Percentiles rank a stretch among this genome's conserved stretches.
Conservation (phyloP, 2,888 invertebrate genomes). For the Sinhomidia bicolor region DNA sequence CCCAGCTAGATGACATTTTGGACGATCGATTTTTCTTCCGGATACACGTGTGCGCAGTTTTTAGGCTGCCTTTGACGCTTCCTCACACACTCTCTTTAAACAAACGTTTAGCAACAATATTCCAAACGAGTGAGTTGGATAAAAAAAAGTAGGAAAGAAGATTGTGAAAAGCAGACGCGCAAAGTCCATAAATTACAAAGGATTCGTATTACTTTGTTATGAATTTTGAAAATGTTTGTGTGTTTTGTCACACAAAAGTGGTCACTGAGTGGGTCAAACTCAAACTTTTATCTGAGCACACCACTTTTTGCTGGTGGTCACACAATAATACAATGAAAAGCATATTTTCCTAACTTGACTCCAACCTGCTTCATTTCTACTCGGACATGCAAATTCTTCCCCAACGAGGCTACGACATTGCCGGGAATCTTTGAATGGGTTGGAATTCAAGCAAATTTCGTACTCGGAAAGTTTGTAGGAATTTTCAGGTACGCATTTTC, state of each 20-base stretch:
- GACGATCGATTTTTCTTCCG: no score
- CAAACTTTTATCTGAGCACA: not conserved
- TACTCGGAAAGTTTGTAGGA: no score
- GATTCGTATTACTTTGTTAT: constrained; percentile 1
- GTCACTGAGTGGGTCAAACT: constrained; percentile 49
- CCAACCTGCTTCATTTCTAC: not conserved
- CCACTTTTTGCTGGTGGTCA: no score
- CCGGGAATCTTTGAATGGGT: no score
- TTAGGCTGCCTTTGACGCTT: not conserved
- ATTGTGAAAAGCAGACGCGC: not conserved
- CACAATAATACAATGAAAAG: no score
- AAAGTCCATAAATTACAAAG: constrained; percentile 5
- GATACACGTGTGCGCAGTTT: not conserved
- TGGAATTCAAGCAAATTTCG: no score
- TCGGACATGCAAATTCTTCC: no score
- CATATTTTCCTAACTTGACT: no score
- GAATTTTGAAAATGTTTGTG: not conserved
- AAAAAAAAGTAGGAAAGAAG: not conserved
- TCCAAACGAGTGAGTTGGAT: constrained; percentile 22
- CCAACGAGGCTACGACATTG: no score
- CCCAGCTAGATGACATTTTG: not conserved
- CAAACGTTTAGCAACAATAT: constrained; percentile 42
- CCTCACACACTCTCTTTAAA: no score
- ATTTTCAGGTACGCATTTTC: no score
- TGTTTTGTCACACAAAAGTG: constrained; percentile 9